These are phyloP conservation scores for Silurus asotus DNA, from an alignment of 2,113 vertebrate species.

Conservation along the genomic window DNA sequence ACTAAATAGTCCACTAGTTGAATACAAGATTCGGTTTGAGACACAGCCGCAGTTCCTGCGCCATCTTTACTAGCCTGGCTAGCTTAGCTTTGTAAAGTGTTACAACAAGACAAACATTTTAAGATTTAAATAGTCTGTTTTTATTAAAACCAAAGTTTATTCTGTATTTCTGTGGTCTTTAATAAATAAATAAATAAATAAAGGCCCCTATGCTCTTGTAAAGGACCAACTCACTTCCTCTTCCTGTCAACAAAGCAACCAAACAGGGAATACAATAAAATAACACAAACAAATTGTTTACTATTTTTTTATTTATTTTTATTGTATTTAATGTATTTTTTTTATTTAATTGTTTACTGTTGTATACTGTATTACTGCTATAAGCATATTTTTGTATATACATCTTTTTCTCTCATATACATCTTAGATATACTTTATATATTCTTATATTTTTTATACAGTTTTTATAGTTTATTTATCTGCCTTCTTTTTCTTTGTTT, in stretches of 20 bases:
- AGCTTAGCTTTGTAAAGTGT: not conserved
- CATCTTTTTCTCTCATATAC: too few species aligned
- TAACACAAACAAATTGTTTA: too few species aligned
- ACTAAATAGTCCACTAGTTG: not conserved
- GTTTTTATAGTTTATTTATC: too few species aligned
- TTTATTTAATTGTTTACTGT: too few species aligned
- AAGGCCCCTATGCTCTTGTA: not conserved
- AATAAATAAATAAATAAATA: not conserved
- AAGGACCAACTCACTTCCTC: not conserved
- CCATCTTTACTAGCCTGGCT: not conserved
- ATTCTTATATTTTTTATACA: too few species aligned
- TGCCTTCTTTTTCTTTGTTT: too few species aligned
- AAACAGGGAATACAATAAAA: not conserved
- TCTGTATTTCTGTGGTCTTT: not conserved
- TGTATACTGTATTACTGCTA: too few species aligned
- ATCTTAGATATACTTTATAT: too few species aligned
- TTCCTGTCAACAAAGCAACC: not conserved
- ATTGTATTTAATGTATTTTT: too few species aligned
- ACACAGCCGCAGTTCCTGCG: not conserved
- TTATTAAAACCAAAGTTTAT: not conserved
- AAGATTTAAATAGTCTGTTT: not conserved
- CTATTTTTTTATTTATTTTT: too few species aligned
- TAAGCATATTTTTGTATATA: too few species aligned
- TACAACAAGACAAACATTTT: too few species aligned
- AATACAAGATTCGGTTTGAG: not conserved